Percentiles rank a stretch among this genome's conserved stretches.
These are phyloP conservation scores for Pseudomyrmex gracilis DNA, from an alignment of 1,140 invertebrate species.

Conservation along the genomic window DNA sequence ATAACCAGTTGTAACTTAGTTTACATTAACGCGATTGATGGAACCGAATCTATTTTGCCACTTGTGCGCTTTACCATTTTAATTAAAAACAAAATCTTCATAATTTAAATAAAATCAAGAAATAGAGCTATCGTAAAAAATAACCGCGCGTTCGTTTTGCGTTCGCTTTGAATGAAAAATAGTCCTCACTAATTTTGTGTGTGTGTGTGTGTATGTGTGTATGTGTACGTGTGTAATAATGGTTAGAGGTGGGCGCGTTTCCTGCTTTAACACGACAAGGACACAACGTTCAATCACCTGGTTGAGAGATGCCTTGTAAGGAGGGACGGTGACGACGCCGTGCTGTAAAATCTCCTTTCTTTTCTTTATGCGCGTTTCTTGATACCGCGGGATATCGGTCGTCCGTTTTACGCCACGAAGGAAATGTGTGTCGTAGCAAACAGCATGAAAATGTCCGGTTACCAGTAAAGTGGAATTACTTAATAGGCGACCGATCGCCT, in stretches of 20 bases:
- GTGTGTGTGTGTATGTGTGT: slow-evolving; percentile 8
- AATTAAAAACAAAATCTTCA: too few relatives aligned
- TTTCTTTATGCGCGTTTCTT: slow-evolving; percentile 72
- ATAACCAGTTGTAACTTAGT: too few relatives aligned
- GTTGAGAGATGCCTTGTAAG: slow-evolving; percentile 76
- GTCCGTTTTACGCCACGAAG: slow-evolving; percentile 44
- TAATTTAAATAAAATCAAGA: too few relatives aligned
- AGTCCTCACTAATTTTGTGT: slow-evolving; percentile 30
- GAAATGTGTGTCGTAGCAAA: slow-evolving; percentile 65
- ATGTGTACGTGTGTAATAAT: too few relatives aligned
- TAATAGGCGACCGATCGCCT: slow-evolving; percentile 14
- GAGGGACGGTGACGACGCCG: slow-evolving; percentile 76
- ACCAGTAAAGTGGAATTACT: slow-evolving; percentile 20
- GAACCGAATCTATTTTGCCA: too few relatives aligned
- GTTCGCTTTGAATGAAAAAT: neutral
- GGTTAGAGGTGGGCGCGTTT: slow-evolving; percentile 58
- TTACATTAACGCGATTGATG: too few relatives aligned
- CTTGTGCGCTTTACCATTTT: too few relatives aligned
- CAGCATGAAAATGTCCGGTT: neutral
- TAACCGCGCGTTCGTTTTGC: too few relatives aligned
- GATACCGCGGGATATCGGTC: slow-evolving; percentile 44
- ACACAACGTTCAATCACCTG: slow-evolving; percentile 65
- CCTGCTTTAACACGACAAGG: slow-evolving; percentile 67
- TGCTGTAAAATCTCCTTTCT: slow-evolving; percentile 74
- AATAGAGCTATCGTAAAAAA: too few relatives aligned